Evolutionary conservation across 2,113 vertebrate species (phyloP).

Genomic region (Sprattus sprattus): DNA sequence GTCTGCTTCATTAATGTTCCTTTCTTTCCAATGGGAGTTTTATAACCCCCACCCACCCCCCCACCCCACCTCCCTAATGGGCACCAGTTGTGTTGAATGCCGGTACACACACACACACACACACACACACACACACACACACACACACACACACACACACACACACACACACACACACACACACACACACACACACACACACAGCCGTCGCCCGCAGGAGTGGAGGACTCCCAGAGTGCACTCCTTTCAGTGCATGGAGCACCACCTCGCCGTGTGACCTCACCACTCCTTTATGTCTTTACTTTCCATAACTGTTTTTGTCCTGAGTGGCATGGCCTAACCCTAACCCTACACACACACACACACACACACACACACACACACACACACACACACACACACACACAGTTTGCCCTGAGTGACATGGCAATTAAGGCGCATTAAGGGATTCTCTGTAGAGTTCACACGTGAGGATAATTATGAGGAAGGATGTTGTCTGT

Average conservation of each 20-base stretch:
- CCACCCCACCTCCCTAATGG: constrained; percentile 34
- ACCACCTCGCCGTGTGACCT: background rate
- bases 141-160: background rate
- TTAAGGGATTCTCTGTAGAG: background rate
- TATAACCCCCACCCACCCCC: constrained; percentile 35
- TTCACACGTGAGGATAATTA: background rate
- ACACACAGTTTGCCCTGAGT: background rate
- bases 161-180: background rate
- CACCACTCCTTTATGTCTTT: background rate
- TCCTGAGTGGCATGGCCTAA: no score
- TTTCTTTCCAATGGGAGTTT: constrained; percentile 27
- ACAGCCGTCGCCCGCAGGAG: constrained; percentile 1
- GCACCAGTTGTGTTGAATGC: background rate
- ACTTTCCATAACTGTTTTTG: background rate
- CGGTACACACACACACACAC: background rate
- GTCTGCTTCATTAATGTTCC: constrained; percentile 37
- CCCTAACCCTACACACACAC: no score
- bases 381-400: no score
- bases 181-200: no score
- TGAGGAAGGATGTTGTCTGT: background rate
- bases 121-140: no score
- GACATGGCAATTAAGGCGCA: background rate
- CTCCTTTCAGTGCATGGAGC: background rate
- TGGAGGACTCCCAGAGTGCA: background rate
- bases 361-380: no score